phyloP scores from a whole-genome alignment of 53 echinoderm and acorn worm genomes.

The Paelopatides confundens region DNA sequence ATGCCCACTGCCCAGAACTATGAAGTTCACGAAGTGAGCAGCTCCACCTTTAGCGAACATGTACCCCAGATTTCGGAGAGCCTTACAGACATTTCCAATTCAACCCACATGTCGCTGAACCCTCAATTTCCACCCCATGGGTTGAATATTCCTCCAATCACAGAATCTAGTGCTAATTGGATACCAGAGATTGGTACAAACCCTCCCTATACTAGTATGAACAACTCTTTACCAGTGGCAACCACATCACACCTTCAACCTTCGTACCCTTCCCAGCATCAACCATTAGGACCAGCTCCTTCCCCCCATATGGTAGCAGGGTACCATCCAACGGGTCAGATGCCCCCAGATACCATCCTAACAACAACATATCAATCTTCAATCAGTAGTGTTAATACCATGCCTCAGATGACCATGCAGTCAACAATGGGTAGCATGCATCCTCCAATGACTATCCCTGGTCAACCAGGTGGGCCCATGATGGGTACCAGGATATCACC shows the following conservation, averaged over 20 bases:
- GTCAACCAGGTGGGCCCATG: slow-evolving; percentile 61
- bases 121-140: slow-evolving; percentile 99
- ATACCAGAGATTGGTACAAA: slow-evolving; percentile 65
- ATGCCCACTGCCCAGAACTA: slow-evolving; percentile 62
- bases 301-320: slow-evolving; percentile 58
- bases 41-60: slow-evolving; percentile 69
- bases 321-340: slow-evolving; percentile 58
- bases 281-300: slow-evolving; percentile 59
- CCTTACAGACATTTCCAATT: slow-evolving; percentile 75
- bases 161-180: slow-evolving; percentile 64
- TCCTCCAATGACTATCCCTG: slow-evolving; percentile 66
- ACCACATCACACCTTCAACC: slow-evolving; percentile 74
- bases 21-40: slow-evolving; percentile 48
- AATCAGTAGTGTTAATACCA: slow-evolving; percentile 76
- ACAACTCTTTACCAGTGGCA: slow-evolving; percentile 56
- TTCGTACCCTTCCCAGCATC: slow-evolving; percentile 66
- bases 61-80: slow-evolving; percentile 92
- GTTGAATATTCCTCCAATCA: slow-evolving; percentile 95
- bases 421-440: slow-evolving; percentile 69
- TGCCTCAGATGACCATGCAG: slow-evolving; percentile 79
- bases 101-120: slow-evolving; percentile 73
- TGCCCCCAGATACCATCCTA: slow-evolving; percentile 52
- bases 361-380: slow-evolving; percentile 87
- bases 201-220: slow-evolving; percentile 49
- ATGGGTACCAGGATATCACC: slow-evolving; percentile 68